These are phyloP conservation scores for Elmis aenea DNA, from an alignment of 2,888 invertebrate species.

Conservation along the genomic window DNA sequence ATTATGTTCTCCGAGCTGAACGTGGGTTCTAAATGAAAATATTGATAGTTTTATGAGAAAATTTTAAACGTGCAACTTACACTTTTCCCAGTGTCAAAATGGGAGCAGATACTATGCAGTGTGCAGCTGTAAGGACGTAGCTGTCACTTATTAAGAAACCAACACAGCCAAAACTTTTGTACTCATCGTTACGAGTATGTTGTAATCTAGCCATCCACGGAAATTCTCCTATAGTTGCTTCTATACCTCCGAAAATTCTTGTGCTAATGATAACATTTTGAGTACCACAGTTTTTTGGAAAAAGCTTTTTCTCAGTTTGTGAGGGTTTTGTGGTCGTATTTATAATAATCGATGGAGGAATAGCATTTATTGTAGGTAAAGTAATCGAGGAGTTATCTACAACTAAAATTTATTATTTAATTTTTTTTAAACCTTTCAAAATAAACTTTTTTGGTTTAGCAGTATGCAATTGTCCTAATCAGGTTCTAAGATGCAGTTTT, in stretches of 20 bases:
- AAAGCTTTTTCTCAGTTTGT: slow-evolving; percentile 7
- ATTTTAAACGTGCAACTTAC: slow-evolving; percentile 36
- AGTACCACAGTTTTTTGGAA: slow-evolving; percentile 39
- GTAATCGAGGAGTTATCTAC: too few relatives aligned
- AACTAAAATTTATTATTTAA: too few relatives aligned
- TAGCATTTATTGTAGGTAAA: too few relatives aligned
- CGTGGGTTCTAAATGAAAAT: slow-evolving; percentile 31
- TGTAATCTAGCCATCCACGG: slow-evolving; percentile 53
- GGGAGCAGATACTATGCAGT: slow-evolving; percentile 42
- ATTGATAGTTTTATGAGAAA: neutral
- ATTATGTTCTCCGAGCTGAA: slow-evolving; percentile 50
- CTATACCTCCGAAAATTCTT: slow-evolving; percentile 44
- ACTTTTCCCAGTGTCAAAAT: slow-evolving; percentile 35
- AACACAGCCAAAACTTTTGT: slow-evolving; percentile 44
- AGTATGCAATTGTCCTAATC: too few relatives aligned
- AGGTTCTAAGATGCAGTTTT: too few relatives aligned
- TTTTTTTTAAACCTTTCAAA: too few relatives aligned
- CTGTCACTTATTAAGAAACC: slow-evolving; percentile 51
- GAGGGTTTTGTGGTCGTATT: neutral
- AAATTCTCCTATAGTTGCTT: slow-evolving; percentile 49
- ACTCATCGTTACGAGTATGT: slow-evolving; percentile 40
- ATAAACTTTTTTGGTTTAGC: too few relatives aligned
- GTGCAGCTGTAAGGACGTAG: slow-evolving; percentile 53
- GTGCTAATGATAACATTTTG: slow-evolving; percentile 27
- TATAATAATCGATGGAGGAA: too few relatives aligned